Percentiles rank a stretch among this genome's conserved stretches.
Conservation (phyloP, 1,140 invertebrate genomes). For the Drosophila arizonae region DNA sequence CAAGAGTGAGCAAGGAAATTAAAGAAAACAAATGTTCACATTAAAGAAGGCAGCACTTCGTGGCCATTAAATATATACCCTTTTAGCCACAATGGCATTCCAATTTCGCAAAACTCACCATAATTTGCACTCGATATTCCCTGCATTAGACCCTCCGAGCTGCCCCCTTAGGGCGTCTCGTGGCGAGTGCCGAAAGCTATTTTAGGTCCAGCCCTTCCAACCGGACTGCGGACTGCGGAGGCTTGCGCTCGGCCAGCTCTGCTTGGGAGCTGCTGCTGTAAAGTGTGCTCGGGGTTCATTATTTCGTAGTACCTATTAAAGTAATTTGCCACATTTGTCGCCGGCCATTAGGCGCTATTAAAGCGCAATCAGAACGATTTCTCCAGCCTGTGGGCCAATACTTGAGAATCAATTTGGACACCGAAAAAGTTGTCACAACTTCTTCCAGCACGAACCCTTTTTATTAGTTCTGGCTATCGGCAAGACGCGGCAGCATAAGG, state of each 20-base stretch:
- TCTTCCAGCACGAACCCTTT: conserved; percentile 55
- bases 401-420: conserved; percentile 68
- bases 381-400: conserved; percentile 15
- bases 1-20: neutral
- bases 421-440: conserved; percentile 64
- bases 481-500: conserved; percentile 2
- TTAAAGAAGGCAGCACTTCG: neutral
- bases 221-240: too few relatives aligned
- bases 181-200: conserved; percentile 5
- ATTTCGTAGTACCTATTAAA: conserved; percentile 72
- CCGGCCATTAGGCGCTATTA: conserved; percentile 75
- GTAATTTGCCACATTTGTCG: conserved; percentile 80
- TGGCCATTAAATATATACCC: conserved; percentile 1
- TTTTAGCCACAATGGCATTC: conserved; percentile 38
- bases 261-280: conserved; percentile 33
- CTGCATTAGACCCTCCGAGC: neutral
- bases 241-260: neutral
- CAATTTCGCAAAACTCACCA: conserved; percentile 25
- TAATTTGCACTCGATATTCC: conserved; percentile 27
- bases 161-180: neutral
- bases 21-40: neutral
- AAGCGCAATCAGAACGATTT: conserved; percentile 70
- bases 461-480: conserved; percentile 70
- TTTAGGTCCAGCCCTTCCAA: conserved; percentile 7
- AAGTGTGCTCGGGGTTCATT: conserved; percentile 62